Base-by-base conservation (phyloP, 1,140 invertebrate genomes). In the Bombus waltoni region DNA sequence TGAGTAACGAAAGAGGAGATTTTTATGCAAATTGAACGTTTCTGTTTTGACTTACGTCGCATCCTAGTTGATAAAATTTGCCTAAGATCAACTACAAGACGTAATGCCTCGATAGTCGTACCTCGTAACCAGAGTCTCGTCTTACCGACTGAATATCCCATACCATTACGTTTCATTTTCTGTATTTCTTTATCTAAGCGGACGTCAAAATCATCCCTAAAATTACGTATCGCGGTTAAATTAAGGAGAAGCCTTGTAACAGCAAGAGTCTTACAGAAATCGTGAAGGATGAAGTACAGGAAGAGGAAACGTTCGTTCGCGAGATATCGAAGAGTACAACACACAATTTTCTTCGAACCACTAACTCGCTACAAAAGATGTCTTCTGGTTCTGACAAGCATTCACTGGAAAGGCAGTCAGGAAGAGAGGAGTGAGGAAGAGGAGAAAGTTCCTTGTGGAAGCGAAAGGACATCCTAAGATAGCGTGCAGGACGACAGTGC, bases 301-400 rank as follows among this genome's bases (percentile, higher is more conserved):
- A 59, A 86, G 71, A 82, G 89, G 84, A 77, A 83, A 86, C 83
- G 91, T 92, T 93, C 88, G 90, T 93, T 93, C 91, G 91, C 88
- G 86, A 84, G 85, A 91, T 91, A 89, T 91, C 88, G 86, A 90
- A 88, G 86, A 89, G 91, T 93, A 93, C 92, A 93, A 93, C 90
- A 94, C 92, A 94, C 93, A 94, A 94, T 95, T 95, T 95, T 94
- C 92, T 87, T 90, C 91, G 92, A 92, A 94, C 93, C 93, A 95
- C 93, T 93, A 94, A 91, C 89, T 79, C 91, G 89, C 93, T 90
- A 95, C 94, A 95, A 95, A 94, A 90, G 93, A 94, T 91, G 91
- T 93, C 93, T 94, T 93, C 94, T 95, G 95, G 87, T 88, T 80
- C 89, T 95, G 95, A 95, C 95, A 95, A 94, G 94, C 94, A 95